phyloP scores from a whole-genome alignment of 2,113 vertebrate genomes.

The Cochlearius cochlearius region DNA sequence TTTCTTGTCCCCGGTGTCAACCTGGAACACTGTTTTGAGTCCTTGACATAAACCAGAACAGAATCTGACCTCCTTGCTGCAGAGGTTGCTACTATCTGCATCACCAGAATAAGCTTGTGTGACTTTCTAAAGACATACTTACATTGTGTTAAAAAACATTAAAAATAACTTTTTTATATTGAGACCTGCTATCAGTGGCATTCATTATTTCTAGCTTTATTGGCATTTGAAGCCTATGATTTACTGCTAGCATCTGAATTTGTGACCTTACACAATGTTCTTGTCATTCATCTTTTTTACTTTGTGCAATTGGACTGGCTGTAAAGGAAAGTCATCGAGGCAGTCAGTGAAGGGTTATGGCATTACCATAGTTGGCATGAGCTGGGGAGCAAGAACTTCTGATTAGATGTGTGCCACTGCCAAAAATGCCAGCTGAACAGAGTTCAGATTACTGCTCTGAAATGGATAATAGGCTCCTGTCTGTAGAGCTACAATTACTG shows the following conservation, averaged over 20 bases:
- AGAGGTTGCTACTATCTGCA: neutral
- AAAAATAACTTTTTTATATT: neutral
- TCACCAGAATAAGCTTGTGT: neutral
- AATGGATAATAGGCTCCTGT: neutral
- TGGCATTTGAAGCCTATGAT: constrained; percentile 7
- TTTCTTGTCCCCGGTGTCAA: neutral
- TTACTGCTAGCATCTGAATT: neutral
- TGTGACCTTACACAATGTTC: neutral
- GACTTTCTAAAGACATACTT: neutral
- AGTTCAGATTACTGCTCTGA: neutral
- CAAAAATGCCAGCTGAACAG: neutral
- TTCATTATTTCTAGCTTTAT: neutral
- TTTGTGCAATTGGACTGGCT: neutral
- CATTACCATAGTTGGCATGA: neutral
- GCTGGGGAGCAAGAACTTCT: neutral
- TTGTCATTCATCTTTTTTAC: neutral
- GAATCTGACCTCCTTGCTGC: neutral
- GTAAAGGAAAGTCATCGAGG: neutral
- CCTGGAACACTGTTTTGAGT: neutral
- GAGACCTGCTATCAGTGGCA: neutral
- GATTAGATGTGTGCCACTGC: neutral
- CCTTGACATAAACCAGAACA: neutral
- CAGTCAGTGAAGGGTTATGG: neutral
- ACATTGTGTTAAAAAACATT: neutral
- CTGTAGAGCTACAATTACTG: neutral